phyloP scores from a whole-genome alignment of 2,888 invertebrate species.

The Quadroppia sp. region DNA sequence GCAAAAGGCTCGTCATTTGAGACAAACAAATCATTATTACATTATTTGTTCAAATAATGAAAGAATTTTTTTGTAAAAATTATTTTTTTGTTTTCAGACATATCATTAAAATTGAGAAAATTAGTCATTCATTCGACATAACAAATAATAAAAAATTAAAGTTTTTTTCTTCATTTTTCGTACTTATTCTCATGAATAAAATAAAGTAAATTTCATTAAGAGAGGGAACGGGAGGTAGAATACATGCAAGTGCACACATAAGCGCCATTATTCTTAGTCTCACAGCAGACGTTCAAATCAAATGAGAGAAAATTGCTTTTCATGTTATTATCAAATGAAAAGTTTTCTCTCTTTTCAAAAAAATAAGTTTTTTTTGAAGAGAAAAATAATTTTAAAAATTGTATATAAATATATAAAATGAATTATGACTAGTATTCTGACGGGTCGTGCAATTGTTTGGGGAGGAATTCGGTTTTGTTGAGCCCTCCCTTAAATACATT shows the following conservation, averaged over 20 bases:
- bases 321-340: slow-evolving; percentile 22
- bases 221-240: neutral
- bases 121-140: neutral
- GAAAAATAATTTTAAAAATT: neutral
- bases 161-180: neutral
- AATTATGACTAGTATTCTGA: slow-evolving; percentile 22
- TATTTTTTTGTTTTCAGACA: neutral
- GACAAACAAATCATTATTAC: slow-evolving; percentile 18
- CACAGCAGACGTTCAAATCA: neutral
- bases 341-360: neutral
- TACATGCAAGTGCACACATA: neutral
- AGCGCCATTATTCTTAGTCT: slow-evolving; percentile 26
- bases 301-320: slow-evolving; percentile 30
- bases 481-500: neutral
- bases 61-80: neutral
- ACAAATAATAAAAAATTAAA: neutral
- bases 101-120: slow-evolving; percentile 18
- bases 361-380: neutral
- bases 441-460: slow-evolving; percentile 12
- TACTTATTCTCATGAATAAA: neutral
- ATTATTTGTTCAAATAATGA: slow-evolving; percentile 30
- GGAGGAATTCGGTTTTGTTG: neutral
- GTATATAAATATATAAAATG: slow-evolving; percentile 21
- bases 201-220: slow-evolving; percentile 21
- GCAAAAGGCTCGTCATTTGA: neutral